These are phyloP conservation scores for Chiroxiphia lanceolata DNA, from an alignment of 2,797 vertebrate genomes.

Conservation along the genomic window DNA sequence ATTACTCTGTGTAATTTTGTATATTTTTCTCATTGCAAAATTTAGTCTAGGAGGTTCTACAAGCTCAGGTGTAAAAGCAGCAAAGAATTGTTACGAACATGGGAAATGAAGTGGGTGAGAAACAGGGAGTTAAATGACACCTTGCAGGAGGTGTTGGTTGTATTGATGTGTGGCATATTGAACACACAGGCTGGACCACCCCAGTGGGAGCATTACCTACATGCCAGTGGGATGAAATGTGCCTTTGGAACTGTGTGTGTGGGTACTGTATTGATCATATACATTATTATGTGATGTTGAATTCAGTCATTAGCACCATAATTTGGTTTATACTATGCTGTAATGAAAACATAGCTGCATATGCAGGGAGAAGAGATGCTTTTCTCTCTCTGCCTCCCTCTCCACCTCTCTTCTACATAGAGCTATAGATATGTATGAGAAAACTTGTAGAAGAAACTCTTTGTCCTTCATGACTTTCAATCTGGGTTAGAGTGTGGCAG, in stretches of 20 bases:
- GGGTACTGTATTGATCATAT: background rate
- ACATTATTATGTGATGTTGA: background rate
- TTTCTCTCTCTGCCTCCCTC: too few relatives aligned
- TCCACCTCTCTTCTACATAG: accelerated
- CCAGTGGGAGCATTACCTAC: accelerated
- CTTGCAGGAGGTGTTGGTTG: background rate
- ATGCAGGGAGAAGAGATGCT: background rate
- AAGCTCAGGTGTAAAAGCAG: background rate
- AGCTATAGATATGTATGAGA: background rate
- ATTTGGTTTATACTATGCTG: background rate
- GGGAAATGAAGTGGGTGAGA: background rate
- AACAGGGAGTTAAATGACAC: background rate
- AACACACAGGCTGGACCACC: background rate
- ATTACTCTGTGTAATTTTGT: background rate
- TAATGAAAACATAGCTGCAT: background rate
- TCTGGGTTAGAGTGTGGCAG: background rate
- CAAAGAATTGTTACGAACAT: background rate
- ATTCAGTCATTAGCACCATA: too few relatives aligned
- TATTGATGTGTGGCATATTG: background rate
- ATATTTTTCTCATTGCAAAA: background rate
- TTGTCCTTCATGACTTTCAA: background rate
- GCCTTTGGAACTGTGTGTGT: background rate
- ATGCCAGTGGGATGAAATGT: background rate
- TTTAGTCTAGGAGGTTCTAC: background rate
- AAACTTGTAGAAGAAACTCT: background rate